phyloP scores from a whole-genome alignment of 2,113 vertebrate species.

The Cololabis saira region DNA sequence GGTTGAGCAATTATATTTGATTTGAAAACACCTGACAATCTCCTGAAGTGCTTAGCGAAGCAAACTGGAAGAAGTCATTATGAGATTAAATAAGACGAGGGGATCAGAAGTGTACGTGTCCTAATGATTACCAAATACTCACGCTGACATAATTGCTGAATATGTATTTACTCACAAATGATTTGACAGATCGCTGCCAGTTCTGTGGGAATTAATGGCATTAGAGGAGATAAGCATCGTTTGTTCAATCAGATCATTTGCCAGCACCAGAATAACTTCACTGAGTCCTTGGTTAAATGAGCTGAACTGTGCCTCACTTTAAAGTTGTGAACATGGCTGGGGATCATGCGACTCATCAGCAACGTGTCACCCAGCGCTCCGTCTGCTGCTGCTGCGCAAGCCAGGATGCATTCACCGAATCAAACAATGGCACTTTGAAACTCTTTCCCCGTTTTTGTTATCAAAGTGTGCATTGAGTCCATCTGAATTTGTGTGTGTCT shows the following conservation, averaged over 20 bases:
- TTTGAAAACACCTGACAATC: too few relatives aligned
- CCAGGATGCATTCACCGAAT: constrained; percentile 41
- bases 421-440: constrained; percentile 62
- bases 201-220: constrained; percentile 38
- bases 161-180: constrained; percentile 21
- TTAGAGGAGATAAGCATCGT: constrained; percentile 62
- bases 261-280: constrained; percentile 17
- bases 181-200: constrained; percentile 46
- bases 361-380: constrained; percentile 30
- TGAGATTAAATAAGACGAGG: too few relatives aligned
- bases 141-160: not conserved
- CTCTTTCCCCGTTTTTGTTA: constrained; percentile 51
- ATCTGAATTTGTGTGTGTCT: constrained; percentile 13
- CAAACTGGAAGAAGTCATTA: too few relatives aligned
- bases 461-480: constrained; percentile 35
- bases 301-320: constrained; percentile 36
- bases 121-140: not conserved
- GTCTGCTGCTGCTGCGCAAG: constrained; percentile 31
- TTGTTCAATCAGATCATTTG: constrained; percentile 46
- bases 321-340: constrained; percentile 35
- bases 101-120: too few relatives aligned
- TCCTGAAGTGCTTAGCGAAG: too few relatives aligned
- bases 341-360: constrained; percentile 30
- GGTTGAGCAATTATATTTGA: too few relatives aligned
- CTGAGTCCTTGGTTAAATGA: constrained; percentile 35